These are phyloP conservation scores for Rhagophthalmus giganteus DNA, from an alignment of 2,888 invertebrate species.

Conservation along the genomic window DNA sequence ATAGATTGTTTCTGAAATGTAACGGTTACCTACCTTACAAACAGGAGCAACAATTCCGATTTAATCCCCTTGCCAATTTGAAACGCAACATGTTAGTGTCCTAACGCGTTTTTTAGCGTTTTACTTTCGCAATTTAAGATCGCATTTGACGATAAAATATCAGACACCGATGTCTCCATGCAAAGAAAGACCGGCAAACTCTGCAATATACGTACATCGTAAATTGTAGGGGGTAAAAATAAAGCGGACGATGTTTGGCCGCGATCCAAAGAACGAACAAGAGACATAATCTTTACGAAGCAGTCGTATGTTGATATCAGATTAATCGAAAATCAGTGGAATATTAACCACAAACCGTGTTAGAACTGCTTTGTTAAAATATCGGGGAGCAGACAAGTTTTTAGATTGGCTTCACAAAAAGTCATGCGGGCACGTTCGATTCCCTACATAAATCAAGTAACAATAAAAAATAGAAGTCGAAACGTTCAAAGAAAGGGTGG, in stretches of 20 bases:
- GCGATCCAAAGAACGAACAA: constrained; percentile 20
- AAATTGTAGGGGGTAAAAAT: constrained; percentile 9
- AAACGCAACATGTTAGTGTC: constrained; percentile 1
- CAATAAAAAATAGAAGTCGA: background rate
- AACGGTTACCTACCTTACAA: too few relatives aligned
- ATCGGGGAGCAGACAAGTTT: background rate
- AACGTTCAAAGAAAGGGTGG: background rate
- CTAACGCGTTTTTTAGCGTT: constrained; percentile 1
- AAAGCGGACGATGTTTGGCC: constrained; percentile 17
- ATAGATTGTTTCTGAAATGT: too few relatives aligned
- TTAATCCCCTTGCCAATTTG: too few relatives aligned
- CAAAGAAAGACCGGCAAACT: background rate
- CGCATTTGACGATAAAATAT: background rate
- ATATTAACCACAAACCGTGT: constrained; percentile 17
- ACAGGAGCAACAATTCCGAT: too few relatives aligned
- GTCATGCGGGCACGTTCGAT: background rate
- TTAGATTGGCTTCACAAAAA: background rate
- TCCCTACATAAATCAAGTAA: too few relatives aligned
- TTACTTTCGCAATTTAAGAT: background rate
- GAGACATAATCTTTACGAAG: constrained; percentile 23
- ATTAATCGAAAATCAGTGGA: constrained; percentile 14
- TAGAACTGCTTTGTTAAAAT: background rate
- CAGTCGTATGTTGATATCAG: constrained; percentile 14
- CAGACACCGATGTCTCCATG: background rate
- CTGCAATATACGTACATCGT: constrained; percentile 2